Conservation (phyloP, 1,140 invertebrate species). For the Heliconius melpomene region DNA sequence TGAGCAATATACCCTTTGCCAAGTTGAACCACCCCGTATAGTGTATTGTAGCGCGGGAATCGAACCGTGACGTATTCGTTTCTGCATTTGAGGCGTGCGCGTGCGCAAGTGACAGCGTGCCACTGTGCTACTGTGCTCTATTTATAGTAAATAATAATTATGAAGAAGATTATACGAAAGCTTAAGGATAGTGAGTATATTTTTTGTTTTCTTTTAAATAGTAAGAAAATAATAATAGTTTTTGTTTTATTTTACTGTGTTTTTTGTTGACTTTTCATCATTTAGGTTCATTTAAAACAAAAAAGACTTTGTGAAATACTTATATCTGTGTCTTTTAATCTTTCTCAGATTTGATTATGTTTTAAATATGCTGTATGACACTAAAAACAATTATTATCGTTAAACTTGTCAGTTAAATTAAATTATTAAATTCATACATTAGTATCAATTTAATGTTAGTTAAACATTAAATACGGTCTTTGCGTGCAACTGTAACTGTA, state of each 20-base stretch:
- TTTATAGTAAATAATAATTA: slow-evolving; percentile 24
- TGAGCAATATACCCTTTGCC: slow-evolving; percentile 51
- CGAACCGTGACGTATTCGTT: slow-evolving; percentile 53
- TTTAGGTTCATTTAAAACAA: background rate
- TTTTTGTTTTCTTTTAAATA: too few species aligned
- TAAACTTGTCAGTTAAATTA: too few species aligned
- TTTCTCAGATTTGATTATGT: too few species aligned
- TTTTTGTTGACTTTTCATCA: background rate
- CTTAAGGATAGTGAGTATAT: slow-evolving; percentile 61
- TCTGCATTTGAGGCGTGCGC: slow-evolving; percentile 55
- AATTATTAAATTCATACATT: too few species aligned
- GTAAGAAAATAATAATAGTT: too few species aligned
- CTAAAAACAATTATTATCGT: too few species aligned
- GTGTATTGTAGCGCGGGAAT: slow-evolving; percentile 52
- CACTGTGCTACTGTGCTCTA: slow-evolving; percentile 16
- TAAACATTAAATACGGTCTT: too few species aligned
- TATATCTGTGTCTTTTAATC: too few species aligned
- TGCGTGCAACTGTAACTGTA: too few species aligned
- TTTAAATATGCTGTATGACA: too few species aligned
- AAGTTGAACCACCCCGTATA: slow-evolving; percentile 64
- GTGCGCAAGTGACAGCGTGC: slow-evolving; percentile 64
- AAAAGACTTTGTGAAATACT: too few species aligned
- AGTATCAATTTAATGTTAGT: too few species aligned
- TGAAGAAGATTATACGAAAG: slow-evolving; percentile 65
- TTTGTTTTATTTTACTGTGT: background rate